phyloP scores from a whole-genome alignment of 2,888 invertebrate species.

The Euplexia lucipara region DNA sequence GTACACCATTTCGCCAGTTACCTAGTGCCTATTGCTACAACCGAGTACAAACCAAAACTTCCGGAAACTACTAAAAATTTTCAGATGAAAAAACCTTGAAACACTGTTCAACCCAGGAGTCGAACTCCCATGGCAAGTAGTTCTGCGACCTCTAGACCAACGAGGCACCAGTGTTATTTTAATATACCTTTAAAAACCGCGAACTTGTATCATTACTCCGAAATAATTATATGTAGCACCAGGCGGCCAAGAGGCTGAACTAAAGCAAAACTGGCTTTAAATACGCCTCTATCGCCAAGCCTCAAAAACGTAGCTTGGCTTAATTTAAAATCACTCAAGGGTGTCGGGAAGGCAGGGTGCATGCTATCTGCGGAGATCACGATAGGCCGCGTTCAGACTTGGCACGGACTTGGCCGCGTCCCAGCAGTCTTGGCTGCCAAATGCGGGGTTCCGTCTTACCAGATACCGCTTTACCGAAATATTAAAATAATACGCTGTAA shows the following conservation, averaged over 20 bases:
- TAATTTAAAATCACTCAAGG: constrained; percentile 83
- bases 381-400: constrained; percentile 76
- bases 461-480: constrained; percentile 65
- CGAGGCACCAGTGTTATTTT: background rate
- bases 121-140: too few species aligned
- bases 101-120: too few species aligned
- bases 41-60: too few species aligned
- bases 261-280: constrained; percentile 10
- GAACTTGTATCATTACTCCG: background rate
- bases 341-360: constrained; percentile 68
- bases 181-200: background rate
- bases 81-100: too few species aligned
- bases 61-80: too few species aligned
- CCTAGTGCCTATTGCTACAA: too few species aligned
- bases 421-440: constrained; percentile 76
- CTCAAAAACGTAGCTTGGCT: constrained; percentile 55
- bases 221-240: constrained; percentile 4
- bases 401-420: constrained; percentile 73
- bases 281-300: constrained; percentile 22
- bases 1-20: too few species aligned
- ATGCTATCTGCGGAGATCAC: constrained; percentile 74
- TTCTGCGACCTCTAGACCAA: too few species aligned
- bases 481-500: constrained; percentile 60
- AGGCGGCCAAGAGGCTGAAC: constrained; percentile 17
- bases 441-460: constrained; percentile 67